These are phyloP conservation scores for rabbit (Oryctolagus cuniculus) DNA, from an alignment of 2,113 vertebrate species.

Conservation along the genomic window mOryCun1.1 NC_091436.1:52547501-52548000, in stretches of 20 bases:
- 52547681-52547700: neutral
- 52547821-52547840: neutral
- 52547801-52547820: neutral
- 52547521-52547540: neutral
- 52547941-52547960: no score
- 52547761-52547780: neutral
- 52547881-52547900: no score
- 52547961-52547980: no score
- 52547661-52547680: neutral
- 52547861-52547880: no score
- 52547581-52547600: neutral
- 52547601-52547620: fast-evolving
- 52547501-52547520: neutral
- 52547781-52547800: neutral
- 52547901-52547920: no score
- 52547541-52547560: neutral
- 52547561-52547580: neutral
- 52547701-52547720: neutral
- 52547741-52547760: neutral
- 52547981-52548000: no score
- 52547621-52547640: neutral
- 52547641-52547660: neutral
- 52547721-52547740: constrained; percentile 1
- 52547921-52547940: no score
- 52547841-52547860: neutral